Evolutionary conservation across 2,888 invertebrate species (phyloP).

Genomic region (Sinotaia quadrata): DNA sequence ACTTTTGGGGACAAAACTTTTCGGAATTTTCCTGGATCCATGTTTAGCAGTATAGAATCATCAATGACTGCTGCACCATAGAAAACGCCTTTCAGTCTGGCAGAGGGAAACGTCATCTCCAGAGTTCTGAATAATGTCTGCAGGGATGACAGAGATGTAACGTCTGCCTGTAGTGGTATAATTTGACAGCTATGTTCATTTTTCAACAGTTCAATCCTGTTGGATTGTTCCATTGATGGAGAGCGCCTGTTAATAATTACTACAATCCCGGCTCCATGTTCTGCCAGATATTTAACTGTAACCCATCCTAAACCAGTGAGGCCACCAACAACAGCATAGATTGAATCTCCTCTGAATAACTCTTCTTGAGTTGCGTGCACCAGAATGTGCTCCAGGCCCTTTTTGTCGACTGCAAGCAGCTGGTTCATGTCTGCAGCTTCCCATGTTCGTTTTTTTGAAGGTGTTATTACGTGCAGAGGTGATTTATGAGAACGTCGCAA

Average conservation of each 20-base stretch:
- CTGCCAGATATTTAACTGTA: constrained; percentile 43
- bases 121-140: constrained; percentile 35
- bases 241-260: constrained; percentile 47
- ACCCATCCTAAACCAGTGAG: constrained; percentile 59
- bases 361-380: constrained; percentile 25
- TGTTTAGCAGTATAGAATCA: constrained; percentile 37
- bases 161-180: constrained; percentile 41
- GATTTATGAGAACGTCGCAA: background rate
- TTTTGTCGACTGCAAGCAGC: constrained; percentile 23
- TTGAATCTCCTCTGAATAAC: constrained; percentile 40
- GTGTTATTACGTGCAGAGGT: constrained; percentile 5
- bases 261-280: constrained; percentile 45
- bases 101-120: constrained; percentile 15
- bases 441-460: constrained; percentile 8
- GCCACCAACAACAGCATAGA: constrained; percentile 56
- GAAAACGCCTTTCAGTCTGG: constrained; percentile 52
- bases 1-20: constrained; percentile 51
- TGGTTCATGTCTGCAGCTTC: constrained; percentile 29
- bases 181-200: constrained; percentile 34
- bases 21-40: constrained; percentile 39
- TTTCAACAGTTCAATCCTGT: constrained; percentile 33
- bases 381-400: constrained; percentile 10
- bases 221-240: constrained; percentile 31
- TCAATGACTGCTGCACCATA: constrained; percentile 52
- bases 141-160: constrained; percentile 40